Percentiles rank a stretch among this genome's conserved stretches.
Conservation (phyloP, 2,888 invertebrate species). For the Melinopterus prodromus region DNA sequence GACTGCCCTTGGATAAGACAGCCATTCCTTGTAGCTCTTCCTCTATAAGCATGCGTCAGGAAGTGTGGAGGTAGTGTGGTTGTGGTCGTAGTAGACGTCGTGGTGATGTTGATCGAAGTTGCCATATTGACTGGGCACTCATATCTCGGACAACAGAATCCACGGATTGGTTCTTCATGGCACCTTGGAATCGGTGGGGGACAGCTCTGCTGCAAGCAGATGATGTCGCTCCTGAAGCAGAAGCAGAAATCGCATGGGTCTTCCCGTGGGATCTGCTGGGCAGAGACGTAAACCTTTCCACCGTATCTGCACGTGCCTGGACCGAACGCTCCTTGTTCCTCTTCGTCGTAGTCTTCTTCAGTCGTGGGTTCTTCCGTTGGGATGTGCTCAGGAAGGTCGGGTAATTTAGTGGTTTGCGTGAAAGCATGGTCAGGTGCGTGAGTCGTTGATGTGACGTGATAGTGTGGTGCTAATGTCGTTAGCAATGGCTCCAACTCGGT, state of each 20-base stretch:
- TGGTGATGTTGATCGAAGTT: conserved; percentile 80
- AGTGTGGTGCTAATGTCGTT: conserved; percentile 38
- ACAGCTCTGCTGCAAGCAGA: conserved; percentile 94
- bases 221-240: conserved; percentile 96
- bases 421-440: conserved; percentile 36
- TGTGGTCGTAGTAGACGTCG: conserved; percentile 88
- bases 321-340: conserved; percentile 80
- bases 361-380: conserved; percentile 57
- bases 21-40: conserved; percentile 77
- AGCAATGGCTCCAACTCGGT: conserved; percentile 33
- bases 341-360: conserved; percentile 74
- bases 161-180: conserved; percentile 90
- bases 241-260: conserved; percentile 97
- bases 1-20: conserved; percentile 87
- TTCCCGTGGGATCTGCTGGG: conserved; percentile 93
- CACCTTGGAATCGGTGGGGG: conserved; percentile 93
- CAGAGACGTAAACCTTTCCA: conserved; percentile 91
- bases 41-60: conserved; percentile 80
- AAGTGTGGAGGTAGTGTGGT: conserved; percentile 87
- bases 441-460: conserved; percentile 35
- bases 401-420: conserved; percentile 35
- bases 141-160: conserved; percentile 94
- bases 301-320: conserved; percentile 93
- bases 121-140: conserved; percentile 93
- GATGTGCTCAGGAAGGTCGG: conserved; percentile 40